Base-by-base conservation (phyloP, 2,113 vertebrate genomes). In the Siniperca chuatsi region DNA sequence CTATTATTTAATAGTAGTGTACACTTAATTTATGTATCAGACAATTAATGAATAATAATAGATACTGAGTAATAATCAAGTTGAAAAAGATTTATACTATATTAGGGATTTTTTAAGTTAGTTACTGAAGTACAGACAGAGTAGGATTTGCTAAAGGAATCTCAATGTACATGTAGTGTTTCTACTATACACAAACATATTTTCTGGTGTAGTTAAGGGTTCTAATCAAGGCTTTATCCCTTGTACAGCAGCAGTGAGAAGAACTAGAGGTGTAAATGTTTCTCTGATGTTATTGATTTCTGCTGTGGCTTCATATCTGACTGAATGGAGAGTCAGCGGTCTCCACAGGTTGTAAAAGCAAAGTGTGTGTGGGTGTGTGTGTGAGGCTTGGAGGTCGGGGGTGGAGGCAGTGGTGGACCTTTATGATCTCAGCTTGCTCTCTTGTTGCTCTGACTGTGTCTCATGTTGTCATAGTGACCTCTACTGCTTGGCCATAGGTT, bases 381-480 rank as follows among this genome's bases (percentile, higher is more conserved):
- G 55, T 57, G 55, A 9, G 25, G 7, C 29, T 16, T 50, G 16
- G 48, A 37, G 69, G 74, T 44, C 6, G 9, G 10, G 54, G 33
- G 66, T 72, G 54, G 55, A 40, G 54, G 12, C 54, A 2, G 40
- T n/a, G 66, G 50, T 66, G 25, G 25, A 77, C 52, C 61, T 67
- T 6, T 81, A 11, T 35, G 73, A 81, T 88, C 80, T 82, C 60
- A 29, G 83, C 82, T 87, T 46, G 70, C 54, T 42, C 48, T 62
- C 50, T 61, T 40, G 80, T 78, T 67, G 79, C 68, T 81, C 64
- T 70, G 61, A 37, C 35, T 65, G 75, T 86, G 75, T 86, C 87
- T 92, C 78, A 73, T 87, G 92, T 89, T 90, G 89, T 93, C 87
- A 95, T 90, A 94, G 91, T 95, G 93, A 95, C 93, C 90, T 95